Conservation (phyloP, 92 coral and sea anemone species). For the Phenganax subtilis region DNA sequence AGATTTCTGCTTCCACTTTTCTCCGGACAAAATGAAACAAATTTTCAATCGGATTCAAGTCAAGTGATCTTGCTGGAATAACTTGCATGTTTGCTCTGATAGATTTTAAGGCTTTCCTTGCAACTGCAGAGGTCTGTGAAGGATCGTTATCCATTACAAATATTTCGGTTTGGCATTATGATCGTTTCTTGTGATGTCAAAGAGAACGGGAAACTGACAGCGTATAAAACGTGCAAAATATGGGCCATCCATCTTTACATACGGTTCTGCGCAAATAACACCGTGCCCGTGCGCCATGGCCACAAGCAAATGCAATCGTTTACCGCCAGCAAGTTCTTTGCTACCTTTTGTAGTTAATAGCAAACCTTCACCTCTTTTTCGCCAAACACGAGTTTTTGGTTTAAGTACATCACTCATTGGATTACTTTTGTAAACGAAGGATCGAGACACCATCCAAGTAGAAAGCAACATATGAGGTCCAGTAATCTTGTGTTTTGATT, state of each 20-base stretch:
- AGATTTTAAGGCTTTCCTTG: background rate
- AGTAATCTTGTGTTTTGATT: constrained; percentile 18
- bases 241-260: constrained; percentile 46
- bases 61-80: constrained; percentile 35
- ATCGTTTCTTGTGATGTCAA: constrained; percentile 43
- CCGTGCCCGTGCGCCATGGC: constrained; percentile 51
- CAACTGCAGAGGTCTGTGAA: background rate
- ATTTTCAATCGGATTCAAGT: constrained; percentile 29
- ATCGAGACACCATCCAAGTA: constrained; percentile 53
- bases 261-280: constrained; percentile 45
- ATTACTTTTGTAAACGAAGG: constrained; percentile 44
- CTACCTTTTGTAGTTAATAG: constrained; percentile 45
- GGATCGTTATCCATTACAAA: constrained; percentile 59
- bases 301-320: constrained; percentile 46
- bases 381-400: constrained; percentile 45
- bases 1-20: constrained; percentile 1
- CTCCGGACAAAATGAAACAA: background rate
- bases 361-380: constrained; percentile 41
- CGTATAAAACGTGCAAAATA: constrained; percentile 46
- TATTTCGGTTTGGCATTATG: constrained; percentile 22
- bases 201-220: constrained; percentile 43
- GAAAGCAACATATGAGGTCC: constrained; percentile 41
- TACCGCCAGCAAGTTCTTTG: constrained; percentile 53
- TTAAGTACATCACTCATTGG: constrained; percentile 31
- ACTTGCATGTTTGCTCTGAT: constrained; percentile 8